These are phyloP conservation scores for Pterostichus madidus DNA, from an alignment of 2,888 invertebrate species.

Conservation along the genomic window DNA sequence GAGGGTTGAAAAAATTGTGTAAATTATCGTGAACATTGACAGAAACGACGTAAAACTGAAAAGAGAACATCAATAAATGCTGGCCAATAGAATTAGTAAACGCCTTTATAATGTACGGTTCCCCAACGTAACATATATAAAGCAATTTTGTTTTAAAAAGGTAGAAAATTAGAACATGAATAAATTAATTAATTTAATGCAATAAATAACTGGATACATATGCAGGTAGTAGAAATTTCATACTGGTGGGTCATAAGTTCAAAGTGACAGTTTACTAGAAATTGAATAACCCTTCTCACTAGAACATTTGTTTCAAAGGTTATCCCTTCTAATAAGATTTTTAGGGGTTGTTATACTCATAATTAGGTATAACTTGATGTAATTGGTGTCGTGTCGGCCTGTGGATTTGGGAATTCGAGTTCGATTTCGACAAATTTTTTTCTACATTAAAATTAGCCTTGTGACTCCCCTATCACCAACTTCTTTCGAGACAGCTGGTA, in stretches of 20 bases:
- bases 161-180: background rate
- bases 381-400: too few relatives aligned
- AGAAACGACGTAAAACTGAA: conserved; percentile 29
- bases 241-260: background rate
- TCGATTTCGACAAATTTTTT: too few relatives aligned
- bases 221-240: background rate
- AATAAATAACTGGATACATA: background rate
- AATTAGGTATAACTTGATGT: too few relatives aligned
- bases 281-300: conserved; percentile 4
- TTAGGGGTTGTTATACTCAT: background rate
- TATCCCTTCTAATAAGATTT: too few relatives aligned
- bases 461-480: too few relatives aligned
- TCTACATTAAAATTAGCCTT: too few relatives aligned
- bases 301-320: background rate
- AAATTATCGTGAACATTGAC: conserved; percentile 29
- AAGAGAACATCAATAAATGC: conserved; percentile 3
- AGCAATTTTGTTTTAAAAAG: background rate
- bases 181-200: background rate
- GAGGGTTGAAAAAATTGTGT: conserved; percentile 15
- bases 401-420: too few relatives aligned
- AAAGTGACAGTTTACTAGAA: background rate
- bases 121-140: background rate
- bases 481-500: too few relatives aligned
- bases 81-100: background rate
- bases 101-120: background rate